Conservation (phyloP, 2,888 invertebrate genomes). For the Trypoxylon attenuatum region DNA sequence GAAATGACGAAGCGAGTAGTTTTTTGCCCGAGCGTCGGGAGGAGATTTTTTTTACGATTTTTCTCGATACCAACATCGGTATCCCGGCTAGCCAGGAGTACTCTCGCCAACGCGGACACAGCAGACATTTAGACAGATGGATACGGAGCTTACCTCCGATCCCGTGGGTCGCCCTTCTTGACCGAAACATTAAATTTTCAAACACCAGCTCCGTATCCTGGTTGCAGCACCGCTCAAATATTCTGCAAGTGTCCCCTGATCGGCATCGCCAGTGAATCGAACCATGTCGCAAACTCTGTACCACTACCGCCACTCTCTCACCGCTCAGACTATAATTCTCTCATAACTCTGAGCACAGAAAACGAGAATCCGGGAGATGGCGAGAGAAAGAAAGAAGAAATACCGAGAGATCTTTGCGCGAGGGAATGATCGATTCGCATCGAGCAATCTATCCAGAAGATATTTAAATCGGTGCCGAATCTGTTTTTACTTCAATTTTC, state of each 20-base stretch:
- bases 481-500: slow-evolving; percentile 11
- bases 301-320: too few species aligned
- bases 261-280: not conserved
- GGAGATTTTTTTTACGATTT: slow-evolving; percentile 21
- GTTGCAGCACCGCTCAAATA: not conserved
- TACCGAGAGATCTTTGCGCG: too few species aligned
- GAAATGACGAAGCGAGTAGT: not conserved
- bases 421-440: too few species aligned
- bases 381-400: too few species aligned
- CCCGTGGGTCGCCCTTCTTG: slow-evolving; percentile 12
- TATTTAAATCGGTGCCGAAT: not conserved
- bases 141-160: slow-evolving; percentile 4
- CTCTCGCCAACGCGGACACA: not conserved
- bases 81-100: not conserved
- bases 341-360: not conserved
- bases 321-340: too few species aligned
- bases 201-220: not conserved
- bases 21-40: not conserved
- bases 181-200: slow-evolving; percentile 26
- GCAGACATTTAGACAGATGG: slow-evolving; percentile 21
- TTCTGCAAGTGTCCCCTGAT: not conserved
- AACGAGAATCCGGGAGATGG: too few species aligned
- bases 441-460: not conserved
- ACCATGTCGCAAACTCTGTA: too few species aligned
- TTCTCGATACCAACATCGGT: not conserved